Evolutionary conservation across 1,140 invertebrate genomes (phyloP), one percentile per base, ranked within the genome.

Genomic region (Drosophila athabasca): DNA sequence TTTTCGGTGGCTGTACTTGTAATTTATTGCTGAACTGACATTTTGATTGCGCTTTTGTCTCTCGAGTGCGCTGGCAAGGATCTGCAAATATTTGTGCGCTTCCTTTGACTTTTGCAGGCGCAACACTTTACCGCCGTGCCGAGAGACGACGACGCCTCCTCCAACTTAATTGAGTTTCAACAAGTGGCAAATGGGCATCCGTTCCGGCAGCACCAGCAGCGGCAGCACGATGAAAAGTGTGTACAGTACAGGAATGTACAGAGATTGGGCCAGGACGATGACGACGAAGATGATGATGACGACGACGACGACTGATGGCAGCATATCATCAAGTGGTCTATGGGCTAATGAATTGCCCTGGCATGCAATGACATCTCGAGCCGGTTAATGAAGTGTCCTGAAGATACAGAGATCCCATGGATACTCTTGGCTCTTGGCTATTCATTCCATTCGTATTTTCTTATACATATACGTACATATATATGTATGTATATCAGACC

Each of bases 21-120:
- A 77, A 84, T 84, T 84, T 87, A 84, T 87, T 70, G 77, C 66
- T 81, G 43, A 74, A 64, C 62, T 81, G 82, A 66, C 81, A 76
- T 87, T 81, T 85, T 85, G 82, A 87, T 87, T 81, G 82, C 70
- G 60, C 70, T 71, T 64, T 71, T 57, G 35, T 57, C 49, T 45
- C 13, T n/a, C 22, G 44, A 43, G 41, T 50, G 62, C 19, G 29
- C 58, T 68, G 15, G 26, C 45, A 62, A 88, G 82, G 57, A 76
- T 70, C 53, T 76, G 73, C 78, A 85, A 81, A 85, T 85, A 85
- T 78, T 81, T 87, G 61, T 52, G 45, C 62, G 58, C 80, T 67
- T 75, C 69, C 48, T 68, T 76, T 76, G 67, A 69, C 79, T 49
- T 64, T 83, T 31, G 61, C 49, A 71, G 71, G 64, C 60, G 53